phyloP scores from a whole-genome alignment of 2,797 vertebrate genomes.

The Microctenopoma lineatum region DNA sequence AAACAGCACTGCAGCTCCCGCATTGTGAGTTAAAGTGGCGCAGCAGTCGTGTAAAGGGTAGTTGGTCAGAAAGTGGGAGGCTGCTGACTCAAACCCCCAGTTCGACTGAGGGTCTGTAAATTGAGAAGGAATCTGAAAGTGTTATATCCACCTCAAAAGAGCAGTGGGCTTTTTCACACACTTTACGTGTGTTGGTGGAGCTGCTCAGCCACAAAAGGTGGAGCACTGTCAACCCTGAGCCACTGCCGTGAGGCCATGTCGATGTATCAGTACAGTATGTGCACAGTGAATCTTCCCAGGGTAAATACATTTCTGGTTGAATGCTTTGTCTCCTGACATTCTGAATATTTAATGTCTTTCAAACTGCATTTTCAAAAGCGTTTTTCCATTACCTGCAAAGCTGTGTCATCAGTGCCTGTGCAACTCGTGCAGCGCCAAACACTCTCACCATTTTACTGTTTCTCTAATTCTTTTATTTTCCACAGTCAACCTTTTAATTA shows the following conservation, averaged over 20 bases:
- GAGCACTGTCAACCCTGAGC: conserved; percentile 31
- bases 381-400: conserved; percentile 20
- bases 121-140: conserved; percentile 29
- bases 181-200: conserved; percentile 26
- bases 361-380: conserved; percentile 30
- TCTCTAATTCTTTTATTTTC: conserved; percentile 40
- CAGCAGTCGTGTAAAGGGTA: conserved; percentile 32
- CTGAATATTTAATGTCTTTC: conserved; percentile 56
- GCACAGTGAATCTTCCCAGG: conserved; percentile 44
- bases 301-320: conserved; percentile 52
- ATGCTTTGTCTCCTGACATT: conserved; percentile 16
- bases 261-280: conserved; percentile 35
- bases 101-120: conserved; percentile 16
- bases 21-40: conserved; percentile 32
- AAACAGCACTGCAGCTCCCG: conserved; percentile 38
- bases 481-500: conserved; percentile 55
- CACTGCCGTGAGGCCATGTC: conserved; percentile 37
- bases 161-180: conserved; percentile 23
- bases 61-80: conserved; percentile 28
- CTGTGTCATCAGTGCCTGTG: neutral
- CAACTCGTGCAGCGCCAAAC: neutral
- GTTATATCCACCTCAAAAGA: conserved; percentile 1
- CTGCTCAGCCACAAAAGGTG: conserved; percentile 14
- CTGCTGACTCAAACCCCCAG: conserved; percentile 31
- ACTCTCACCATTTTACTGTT: conserved; percentile 13